These are phyloP conservation scores for Gyrodactylus salaris DNA, from an alignment of 1,140 invertebrate genomes.

Conservation along the genomic window DNA sequence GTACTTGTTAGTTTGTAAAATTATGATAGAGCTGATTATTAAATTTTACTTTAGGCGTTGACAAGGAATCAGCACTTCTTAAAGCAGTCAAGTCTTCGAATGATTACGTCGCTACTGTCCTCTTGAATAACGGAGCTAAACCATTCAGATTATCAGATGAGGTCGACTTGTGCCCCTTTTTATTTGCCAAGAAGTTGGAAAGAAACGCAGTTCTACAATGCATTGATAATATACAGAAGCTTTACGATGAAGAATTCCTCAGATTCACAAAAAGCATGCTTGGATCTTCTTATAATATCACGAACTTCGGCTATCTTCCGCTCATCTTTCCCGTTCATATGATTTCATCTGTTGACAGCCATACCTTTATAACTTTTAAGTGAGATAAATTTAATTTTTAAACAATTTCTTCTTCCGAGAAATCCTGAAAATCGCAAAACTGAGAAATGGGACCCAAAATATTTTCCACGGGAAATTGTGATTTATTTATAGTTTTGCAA, in stretches of 20 bases:
- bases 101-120: not conserved
- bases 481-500: too few species aligned
- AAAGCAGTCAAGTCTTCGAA: not conserved
- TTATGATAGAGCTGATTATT: too few species aligned
- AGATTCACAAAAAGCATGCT: not conserved
- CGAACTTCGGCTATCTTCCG: not conserved
- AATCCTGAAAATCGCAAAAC: too few species aligned
- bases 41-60: too few species aligned
- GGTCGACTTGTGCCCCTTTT: not conserved
- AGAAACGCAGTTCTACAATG: not conserved
- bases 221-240: not conserved
- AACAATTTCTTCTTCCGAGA: too few species aligned
- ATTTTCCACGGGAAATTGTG: too few species aligned
- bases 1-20: too few species aligned
- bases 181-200: not conserved
- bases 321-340: not conserved
- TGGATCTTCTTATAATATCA: not conserved
- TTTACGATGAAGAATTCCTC: not conserved
- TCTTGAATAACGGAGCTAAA: not conserved
- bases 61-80: not conserved
- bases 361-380: not conserved
- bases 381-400: too few species aligned
- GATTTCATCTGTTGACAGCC: not conserved
- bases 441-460: too few species aligned
- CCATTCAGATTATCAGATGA: not conserved